Percentiles rank a stretch among this genome's conserved stretches.
Conservation (phyloP, 2,888 invertebrate species). For the Caenorhabditis panamensis region DNA sequence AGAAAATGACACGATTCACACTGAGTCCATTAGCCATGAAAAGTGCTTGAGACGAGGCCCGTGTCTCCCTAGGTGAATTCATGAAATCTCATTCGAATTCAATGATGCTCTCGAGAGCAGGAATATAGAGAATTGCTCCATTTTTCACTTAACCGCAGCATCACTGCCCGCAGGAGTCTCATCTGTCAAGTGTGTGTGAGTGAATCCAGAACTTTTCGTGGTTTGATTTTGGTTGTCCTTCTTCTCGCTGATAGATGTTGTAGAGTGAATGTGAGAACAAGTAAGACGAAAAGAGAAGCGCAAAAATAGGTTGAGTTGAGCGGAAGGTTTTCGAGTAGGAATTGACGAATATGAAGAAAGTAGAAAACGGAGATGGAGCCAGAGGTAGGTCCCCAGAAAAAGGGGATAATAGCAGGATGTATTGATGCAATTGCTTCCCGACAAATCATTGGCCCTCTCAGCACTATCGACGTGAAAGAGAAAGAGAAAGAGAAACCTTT, state of each 20-base stretch:
- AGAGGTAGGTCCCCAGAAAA: conserved; percentile 3
- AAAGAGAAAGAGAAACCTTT: conserved; percentile 48
- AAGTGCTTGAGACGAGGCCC: conserved; percentile 49
- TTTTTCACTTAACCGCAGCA: conserved; percentile 48
- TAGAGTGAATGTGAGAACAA: not conserved
- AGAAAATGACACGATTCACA: conserved; percentile 23
- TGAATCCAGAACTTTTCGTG: conserved; percentile 46
- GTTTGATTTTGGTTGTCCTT: conserved; percentile 28
- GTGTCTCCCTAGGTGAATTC: conserved; percentile 63
- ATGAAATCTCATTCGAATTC: conserved; percentile 63
- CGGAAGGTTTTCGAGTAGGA: not conserved
- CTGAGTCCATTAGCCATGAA: conserved; percentile 35
- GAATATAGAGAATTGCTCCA: conserved; percentile 21
- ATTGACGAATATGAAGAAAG: conserved; percentile 46
- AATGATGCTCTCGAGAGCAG: conserved; percentile 62
- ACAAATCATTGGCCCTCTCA: conserved; percentile 54
- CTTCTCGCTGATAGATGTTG: too few relatives aligned
- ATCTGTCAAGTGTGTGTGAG: conserved; percentile 56
- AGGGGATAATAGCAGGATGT: conserved; percentile 58
- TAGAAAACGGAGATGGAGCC: conserved; percentile 36
- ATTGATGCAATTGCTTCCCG: conserved; percentile 61
- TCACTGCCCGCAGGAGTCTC: conserved; percentile 24
- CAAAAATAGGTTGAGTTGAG: not conserved
- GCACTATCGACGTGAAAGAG: conserved; percentile 29
- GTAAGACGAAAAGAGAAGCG: not conserved